These are phyloP conservation scores for Chiloscyllium plagiosum DNA, from an alignment of 2,113 vertebrate species.

Conservation along the genomic window DNA sequence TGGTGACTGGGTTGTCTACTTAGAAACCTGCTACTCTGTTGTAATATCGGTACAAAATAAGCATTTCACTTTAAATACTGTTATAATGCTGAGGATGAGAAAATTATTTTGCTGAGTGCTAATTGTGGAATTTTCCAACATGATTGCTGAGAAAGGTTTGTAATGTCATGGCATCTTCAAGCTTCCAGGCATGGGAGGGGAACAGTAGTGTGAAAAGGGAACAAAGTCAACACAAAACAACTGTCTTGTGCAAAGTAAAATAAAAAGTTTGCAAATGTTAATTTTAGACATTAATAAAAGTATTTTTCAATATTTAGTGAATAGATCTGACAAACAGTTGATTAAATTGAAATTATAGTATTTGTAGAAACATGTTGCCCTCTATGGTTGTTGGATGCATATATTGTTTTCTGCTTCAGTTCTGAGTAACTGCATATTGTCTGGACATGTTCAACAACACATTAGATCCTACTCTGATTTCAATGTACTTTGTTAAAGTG, in stretches of 20 bases:
- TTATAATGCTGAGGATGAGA: not conserved
- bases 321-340: slow-evolving; percentile 23
- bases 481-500: slow-evolving; percentile 26
- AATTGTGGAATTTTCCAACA: not conserved
- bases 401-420: slow-evolving; percentile 23
- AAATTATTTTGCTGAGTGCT: not conserved
- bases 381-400: slow-evolving; percentile 6
- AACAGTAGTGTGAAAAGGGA: not conserved
- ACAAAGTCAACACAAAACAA: not conserved
- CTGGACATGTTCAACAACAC: not conserved
- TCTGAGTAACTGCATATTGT: slow-evolving; percentile 19
- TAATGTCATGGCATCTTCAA: slow-evolving; percentile 1
- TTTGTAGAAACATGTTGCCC: slow-evolving; percentile 23
- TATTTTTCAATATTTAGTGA: slow-evolving; percentile 36
- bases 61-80: not conserved
- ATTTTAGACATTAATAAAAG: slow-evolving; percentile 15
- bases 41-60: not conserved
- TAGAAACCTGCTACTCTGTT: not conserved
- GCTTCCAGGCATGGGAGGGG: not conserved
- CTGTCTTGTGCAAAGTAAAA: not conserved
- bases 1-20: not conserved
- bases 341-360: slow-evolving; percentile 28
- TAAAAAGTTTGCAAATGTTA: not conserved
- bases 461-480: slow-evolving; percentile 9
- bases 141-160: not conserved